Conservation (phyloP, 2,888 invertebrate genomes). For the Cheilosia soror region DNA sequence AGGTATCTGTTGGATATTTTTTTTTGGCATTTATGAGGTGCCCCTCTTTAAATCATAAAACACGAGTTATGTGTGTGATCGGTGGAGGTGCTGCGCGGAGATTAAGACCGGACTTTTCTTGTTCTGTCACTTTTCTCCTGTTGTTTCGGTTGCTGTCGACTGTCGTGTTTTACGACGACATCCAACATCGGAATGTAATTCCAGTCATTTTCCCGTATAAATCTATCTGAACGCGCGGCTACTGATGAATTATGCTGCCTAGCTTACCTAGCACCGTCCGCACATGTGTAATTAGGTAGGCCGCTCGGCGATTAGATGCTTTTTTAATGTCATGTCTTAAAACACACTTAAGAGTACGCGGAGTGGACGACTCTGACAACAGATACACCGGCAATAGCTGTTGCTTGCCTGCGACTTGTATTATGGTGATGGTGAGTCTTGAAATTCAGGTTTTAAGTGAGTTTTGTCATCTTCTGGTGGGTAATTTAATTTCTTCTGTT, state of each 20-base stretch:
- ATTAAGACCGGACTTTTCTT: constrained; percentile 68
- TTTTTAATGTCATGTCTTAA: constrained; percentile 73
- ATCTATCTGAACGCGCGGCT: constrained; percentile 61
- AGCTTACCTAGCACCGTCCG: constrained; percentile 6
- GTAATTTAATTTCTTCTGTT: constrained; percentile 71
- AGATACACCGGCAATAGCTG: constrained; percentile 29
- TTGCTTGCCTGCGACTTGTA: constrained; percentile 33
- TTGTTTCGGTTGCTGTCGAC: constrained; percentile 11
- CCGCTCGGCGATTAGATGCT: constrained; percentile 73
- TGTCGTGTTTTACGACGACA: constrained; percentile 69
- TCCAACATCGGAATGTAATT: constrained; percentile 71
- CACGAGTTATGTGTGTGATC: constrained; percentile 50
- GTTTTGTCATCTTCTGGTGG: constrained; percentile 66
- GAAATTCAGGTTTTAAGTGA: constrained; percentile 70
- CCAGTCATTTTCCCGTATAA: constrained; percentile 70
- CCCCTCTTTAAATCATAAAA: constrained; percentile 72
- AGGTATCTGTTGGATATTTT: constrained; percentile 57
- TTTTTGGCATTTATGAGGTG: constrained; percentile 70
- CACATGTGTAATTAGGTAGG: constrained; percentile 73
- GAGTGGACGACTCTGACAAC: constrained; percentile 2
- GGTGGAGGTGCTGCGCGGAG: constrained; percentile 15
- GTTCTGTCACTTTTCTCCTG: constrained; percentile 55
- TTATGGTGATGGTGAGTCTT: constrained; percentile 50
- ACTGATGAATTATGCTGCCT: constrained; percentile 69
- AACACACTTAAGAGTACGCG: constrained; percentile 53